Base-by-base conservation (phyloP, 2,888 invertebrate species). In the Patella caerulea region DNA sequence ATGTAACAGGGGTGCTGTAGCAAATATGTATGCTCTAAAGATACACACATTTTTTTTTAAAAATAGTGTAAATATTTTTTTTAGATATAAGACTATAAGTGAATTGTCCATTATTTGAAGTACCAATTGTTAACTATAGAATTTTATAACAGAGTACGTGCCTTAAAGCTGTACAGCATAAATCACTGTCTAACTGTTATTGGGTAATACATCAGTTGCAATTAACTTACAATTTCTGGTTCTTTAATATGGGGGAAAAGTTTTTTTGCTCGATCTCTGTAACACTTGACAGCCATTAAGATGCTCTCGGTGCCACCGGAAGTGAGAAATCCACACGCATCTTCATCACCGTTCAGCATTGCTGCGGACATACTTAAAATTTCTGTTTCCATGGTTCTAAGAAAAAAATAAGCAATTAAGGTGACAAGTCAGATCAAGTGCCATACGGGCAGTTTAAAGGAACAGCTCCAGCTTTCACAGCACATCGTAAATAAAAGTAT, bases 251-350 rank as follows among this genome's bases (percentile, higher is more conserved):
- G 83, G 5, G 90, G 89, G 65, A 81, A 85, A 5, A 86, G 81
- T 77, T 88, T 88, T 29, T 79, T 74, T 1, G 88, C 90, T 70
- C 87, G 79, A 78, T 90, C 88, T 69, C 89, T 83, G 83, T 86
- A 91, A 0, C 89, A 83, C 79, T 90, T 90, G 54, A 91, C 89
- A 2, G 90, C 91, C 91, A 91, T 90, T 71, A 91, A 76, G 12
- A 90, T 84, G 80, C 91, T 91, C 78, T 91, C 91, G 5, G 90
- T 90, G 4, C 91, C 91, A 65, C 91, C 91, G 76, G 91, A 90
- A 72, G 91, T 91, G 59, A 90, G 78, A 77, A 88, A 89, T 1
- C 91, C 91, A 7, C 86, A 86, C 15, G 84, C 83, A 55, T 87
- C 85, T 34, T 82, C 81, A 83, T 86, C 88, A 52, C 90, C 91